phyloP scores from a whole-genome alignment of 2,888 invertebrate species.

The Cerceris rybyensis region DNA sequence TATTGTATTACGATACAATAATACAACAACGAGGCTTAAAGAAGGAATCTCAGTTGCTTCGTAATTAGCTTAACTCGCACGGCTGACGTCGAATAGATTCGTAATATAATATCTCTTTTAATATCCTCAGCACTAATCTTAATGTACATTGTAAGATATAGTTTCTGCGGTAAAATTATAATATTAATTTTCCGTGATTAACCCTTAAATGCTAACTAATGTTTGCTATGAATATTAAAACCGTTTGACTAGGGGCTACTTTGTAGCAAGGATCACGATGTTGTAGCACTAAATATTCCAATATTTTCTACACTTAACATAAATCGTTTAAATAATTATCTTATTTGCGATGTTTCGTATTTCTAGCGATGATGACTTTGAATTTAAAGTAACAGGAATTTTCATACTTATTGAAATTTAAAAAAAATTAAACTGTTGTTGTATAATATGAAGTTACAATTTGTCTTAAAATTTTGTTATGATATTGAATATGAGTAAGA shows the following conservation, averaged over 20 bases:
- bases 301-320: too few relatives aligned
- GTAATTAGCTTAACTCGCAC: conserved; percentile 15
- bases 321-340: too few relatives aligned
- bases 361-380: too few relatives aligned
- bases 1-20: not conserved
- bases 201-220: conserved; percentile 41
- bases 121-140: conserved; percentile 32
- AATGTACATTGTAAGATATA: conserved; percentile 26
- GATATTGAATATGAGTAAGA: too few relatives aligned
- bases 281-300: too few relatives aligned
- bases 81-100: conserved; percentile 14
- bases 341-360: too few relatives aligned
- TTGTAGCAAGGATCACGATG: not conserved
- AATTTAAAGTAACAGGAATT: too few relatives aligned
- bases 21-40: conserved; percentile 12
- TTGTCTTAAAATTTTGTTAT: too few relatives aligned
- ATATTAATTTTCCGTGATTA: conserved; percentile 20
- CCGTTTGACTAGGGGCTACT: not conserved
- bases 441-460: too few relatives aligned
- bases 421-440: too few relatives aligned
- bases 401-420: too few relatives aligned
- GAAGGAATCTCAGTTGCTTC: conserved; percentile 2
- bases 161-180: conserved; percentile 41
- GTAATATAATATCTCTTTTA: conserved; percentile 12
- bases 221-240: conserved; percentile 2